Conservation (phyloP, 1,140 invertebrate species). For the Drosophila lini region DNA sequence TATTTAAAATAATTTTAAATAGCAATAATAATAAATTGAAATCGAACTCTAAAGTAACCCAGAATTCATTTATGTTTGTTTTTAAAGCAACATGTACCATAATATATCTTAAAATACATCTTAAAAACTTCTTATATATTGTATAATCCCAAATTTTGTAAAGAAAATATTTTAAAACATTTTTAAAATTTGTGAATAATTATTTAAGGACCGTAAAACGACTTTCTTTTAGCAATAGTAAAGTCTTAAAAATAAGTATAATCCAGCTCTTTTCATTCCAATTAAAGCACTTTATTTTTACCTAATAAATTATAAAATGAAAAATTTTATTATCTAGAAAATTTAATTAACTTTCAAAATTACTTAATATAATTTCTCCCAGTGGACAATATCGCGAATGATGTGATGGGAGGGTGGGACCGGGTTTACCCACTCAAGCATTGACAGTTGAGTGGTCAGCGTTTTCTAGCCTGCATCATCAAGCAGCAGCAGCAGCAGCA, state of each 20-base stretch:
- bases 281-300: background rate
- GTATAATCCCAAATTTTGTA: background rate
- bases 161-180: background rate
- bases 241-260: no score
- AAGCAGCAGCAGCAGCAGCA: constrained; percentile 22
- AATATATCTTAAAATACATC: background rate
- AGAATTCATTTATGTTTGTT: background rate
- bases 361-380: constrained; percentile 6
- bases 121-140: background rate
- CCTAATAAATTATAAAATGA: background rate
- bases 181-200: background rate
- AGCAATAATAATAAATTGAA: no score
- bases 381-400: constrained; percentile 35
- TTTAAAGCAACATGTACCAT: background rate
- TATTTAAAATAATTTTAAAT: no score
- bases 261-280: background rate
- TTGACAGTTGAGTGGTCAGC: constrained; percentile 82
- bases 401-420: constrained; percentile 34
- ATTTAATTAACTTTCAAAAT: background rate
- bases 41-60: no score
- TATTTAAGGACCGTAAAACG: background rate
- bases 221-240: background rate
- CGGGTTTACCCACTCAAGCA: constrained; percentile 69
- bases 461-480: constrained; percentile 64
- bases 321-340: no score